Conservation (phyloP, 2,797 vertebrate genomes). For the Zenarchopterus dispar region DNA sequence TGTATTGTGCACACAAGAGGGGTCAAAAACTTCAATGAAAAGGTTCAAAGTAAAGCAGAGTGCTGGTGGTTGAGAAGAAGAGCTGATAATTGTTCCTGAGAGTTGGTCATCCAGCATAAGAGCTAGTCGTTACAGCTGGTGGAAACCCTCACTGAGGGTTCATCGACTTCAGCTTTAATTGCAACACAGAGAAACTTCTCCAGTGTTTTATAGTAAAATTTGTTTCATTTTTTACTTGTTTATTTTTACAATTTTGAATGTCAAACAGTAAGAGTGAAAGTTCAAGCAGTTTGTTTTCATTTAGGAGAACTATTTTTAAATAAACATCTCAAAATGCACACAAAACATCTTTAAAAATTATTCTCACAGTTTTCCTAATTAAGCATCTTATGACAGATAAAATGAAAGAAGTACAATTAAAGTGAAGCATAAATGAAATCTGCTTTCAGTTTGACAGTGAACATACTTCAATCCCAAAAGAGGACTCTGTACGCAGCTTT, state of each 20-base stretch:
- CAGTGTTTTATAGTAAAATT: slow-evolving; percentile 44
- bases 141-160: slow-evolving; percentile 38
- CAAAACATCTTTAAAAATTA: neutral
- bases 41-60: slow-evolving; percentile 59
- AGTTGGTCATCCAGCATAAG: slow-evolving; percentile 54
- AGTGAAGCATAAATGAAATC: neutral
- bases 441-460: too few species aligned
- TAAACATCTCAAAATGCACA: slow-evolving; percentile 4
- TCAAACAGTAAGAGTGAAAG: slow-evolving; percentile 16
- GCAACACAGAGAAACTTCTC: slow-evolving; percentile 11
- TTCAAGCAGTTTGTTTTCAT: slow-evolving; percentile 32
- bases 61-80: slow-evolving; percentile 66
- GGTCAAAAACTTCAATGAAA: slow-evolving; percentile 47
- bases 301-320: slow-evolving; percentile 19
- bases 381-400: neutral
- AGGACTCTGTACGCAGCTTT: too few species aligned
- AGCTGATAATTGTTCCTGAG: slow-evolving; percentile 66
- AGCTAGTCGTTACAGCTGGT: slow-evolving; percentile 56
- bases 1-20: slow-evolving; percentile 31
- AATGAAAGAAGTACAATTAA: neutral
- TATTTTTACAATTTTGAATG: slow-evolving; percentile 15
- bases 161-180: slow-evolving; percentile 26
- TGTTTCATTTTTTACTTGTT: slow-evolving; percentile 28
- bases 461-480: too few species aligned
- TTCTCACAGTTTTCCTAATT: too few species aligned